Evolutionary conservation across 2,888 invertebrate genomes (phyloP).

Genomic region (Limnephilus auricula): DNA sequence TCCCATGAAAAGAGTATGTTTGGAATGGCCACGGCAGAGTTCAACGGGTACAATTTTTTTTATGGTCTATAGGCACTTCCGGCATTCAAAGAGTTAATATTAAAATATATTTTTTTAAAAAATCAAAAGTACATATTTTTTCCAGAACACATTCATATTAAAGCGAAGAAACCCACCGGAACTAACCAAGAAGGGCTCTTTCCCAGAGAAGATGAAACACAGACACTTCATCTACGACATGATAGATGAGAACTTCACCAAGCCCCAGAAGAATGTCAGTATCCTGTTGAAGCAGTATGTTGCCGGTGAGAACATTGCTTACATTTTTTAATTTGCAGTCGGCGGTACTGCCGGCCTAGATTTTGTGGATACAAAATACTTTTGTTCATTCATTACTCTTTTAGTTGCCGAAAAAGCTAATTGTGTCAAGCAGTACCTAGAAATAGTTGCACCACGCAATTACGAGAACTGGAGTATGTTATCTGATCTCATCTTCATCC

Average conservation of each 20-base stretch:
- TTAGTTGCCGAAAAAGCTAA: not conserved
- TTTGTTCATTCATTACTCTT: not conserved
- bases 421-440: not conserved
- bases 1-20: too few relatives aligned
- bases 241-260: conserved; percentile 80
- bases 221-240: conserved; percentile 86
- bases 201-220: conserved; percentile 76
- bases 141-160: conserved; percentile 86
- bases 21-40: too few relatives aligned
- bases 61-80: too few relatives aligned
- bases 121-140: conserved; percentile 66
- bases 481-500: too few relatives aligned
- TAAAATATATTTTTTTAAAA: not conserved
- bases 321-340: too few relatives aligned
- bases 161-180: conserved; percentile 80
- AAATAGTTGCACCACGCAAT: not conserved
- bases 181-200: conserved; percentile 79
- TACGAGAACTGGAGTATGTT: not conserved
- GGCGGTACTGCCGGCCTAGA: too few relatives aligned
- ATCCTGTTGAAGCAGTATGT: conserved; percentile 85
- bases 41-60: too few relatives aligned
- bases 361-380: not conserved
- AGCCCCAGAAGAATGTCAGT: conserved; percentile 78
- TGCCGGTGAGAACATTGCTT: conserved; percentile 75
- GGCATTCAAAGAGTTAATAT: too few relatives aligned